phyloP scores from a whole-genome alignment of 2,797 vertebrate species.

The Pseudomugil gertrudae region DNA sequence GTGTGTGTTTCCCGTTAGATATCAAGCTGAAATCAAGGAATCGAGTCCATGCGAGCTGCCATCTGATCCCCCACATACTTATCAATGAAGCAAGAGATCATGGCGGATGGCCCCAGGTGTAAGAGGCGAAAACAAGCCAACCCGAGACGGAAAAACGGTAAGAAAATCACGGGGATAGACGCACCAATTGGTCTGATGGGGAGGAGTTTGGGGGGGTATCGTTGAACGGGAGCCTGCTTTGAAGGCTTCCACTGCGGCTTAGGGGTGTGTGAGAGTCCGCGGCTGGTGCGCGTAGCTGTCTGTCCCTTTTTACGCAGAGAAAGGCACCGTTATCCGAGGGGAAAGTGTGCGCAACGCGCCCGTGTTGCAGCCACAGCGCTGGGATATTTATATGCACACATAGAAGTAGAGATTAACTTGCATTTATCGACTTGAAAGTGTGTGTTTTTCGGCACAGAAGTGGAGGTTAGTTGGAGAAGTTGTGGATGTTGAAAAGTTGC shows the following conservation, averaged over 20 bases:
- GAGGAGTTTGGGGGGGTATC: slow-evolving; percentile 16
- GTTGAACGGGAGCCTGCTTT: slow-evolving; percentile 41
- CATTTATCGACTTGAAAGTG: neutral
- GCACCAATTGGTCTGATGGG: neutral
- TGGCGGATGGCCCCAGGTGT: slow-evolving; percentile 99
- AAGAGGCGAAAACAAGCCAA: slow-evolving; percentile 99
- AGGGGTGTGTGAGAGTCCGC: slow-evolving; percentile 50
- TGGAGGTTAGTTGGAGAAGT: slow-evolving; percentile 41
- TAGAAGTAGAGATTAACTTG: neutral
- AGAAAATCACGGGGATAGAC: slow-evolving; percentile 76
- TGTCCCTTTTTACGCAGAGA: slow-evolving; percentile 45
- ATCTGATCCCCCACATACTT: slow-evolving; percentile 93
- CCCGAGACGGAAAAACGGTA: slow-evolving; percentile 98
- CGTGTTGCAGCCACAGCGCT: neutral
- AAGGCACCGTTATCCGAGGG: slow-evolving; percentile 41
- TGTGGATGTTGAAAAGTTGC: slow-evolving; percentile 64
- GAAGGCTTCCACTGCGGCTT: slow-evolving; percentile 58
- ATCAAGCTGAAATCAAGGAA: slow-evolving; percentile 89
- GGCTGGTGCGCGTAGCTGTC: slow-evolving; percentile 52
- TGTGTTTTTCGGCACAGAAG: neutral
- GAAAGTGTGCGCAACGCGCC: slow-evolving; percentile 38
- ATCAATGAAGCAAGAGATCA: slow-evolving; percentile 99
- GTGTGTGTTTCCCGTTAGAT: slow-evolving; percentile 87
- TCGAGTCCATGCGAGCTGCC: slow-evolving; percentile 96
- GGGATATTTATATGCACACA: neutral